Evolutionary conservation across 2,888 invertebrate genomes (phyloP).

Genomic region (Zhuqinia jingwanae): DNA sequence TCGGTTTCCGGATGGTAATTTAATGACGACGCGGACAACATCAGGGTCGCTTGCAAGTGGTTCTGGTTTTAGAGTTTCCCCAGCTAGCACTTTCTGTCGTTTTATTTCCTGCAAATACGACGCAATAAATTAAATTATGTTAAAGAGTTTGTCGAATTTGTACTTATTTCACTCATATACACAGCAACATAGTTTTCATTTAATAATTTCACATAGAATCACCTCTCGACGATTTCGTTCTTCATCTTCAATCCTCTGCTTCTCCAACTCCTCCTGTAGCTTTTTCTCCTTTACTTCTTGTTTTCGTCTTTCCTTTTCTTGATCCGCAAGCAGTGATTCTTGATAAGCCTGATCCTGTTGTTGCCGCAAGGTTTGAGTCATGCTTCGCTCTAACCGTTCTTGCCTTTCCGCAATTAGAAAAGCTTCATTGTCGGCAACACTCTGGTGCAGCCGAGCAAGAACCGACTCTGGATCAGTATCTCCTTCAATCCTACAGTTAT

Average conservation of each 20-base stretch:
- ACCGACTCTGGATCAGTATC: constrained; percentile 88
- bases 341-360: constrained; percentile 97
- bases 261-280: constrained; percentile 82
- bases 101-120: constrained; percentile 79
- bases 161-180: too few species aligned
- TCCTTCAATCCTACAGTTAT: constrained; percentile 89
- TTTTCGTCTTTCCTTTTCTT: constrained; percentile 93
- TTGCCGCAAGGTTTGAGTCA: constrained; percentile 92
- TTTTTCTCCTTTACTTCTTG: constrained; percentile 84
- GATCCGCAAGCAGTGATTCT: constrained; percentile 94
- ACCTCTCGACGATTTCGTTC: constrained; percentile 80
- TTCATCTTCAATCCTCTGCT: constrained; percentile 83
- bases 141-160: not conserved
- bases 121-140: too few species aligned
- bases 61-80: constrained; percentile 83
- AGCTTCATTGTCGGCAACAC: constrained; percentile 92
- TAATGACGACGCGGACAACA: constrained; percentile 92
- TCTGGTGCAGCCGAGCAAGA: constrained; percentile 87
- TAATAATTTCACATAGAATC: too few species aligned
- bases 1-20: constrained; percentile 93
- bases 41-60: constrained; percentile 87
- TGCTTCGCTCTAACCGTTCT: constrained; percentile 88
- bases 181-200: too few species aligned
- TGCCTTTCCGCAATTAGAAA: constrained; percentile 92
- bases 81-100: constrained; percentile 81